Evolutionary conservation across 2,113 vertebrate genomes (phyloP), one percentile per base, ranked within the genome.

Genomic region (Ciconia maguari): DNA sequence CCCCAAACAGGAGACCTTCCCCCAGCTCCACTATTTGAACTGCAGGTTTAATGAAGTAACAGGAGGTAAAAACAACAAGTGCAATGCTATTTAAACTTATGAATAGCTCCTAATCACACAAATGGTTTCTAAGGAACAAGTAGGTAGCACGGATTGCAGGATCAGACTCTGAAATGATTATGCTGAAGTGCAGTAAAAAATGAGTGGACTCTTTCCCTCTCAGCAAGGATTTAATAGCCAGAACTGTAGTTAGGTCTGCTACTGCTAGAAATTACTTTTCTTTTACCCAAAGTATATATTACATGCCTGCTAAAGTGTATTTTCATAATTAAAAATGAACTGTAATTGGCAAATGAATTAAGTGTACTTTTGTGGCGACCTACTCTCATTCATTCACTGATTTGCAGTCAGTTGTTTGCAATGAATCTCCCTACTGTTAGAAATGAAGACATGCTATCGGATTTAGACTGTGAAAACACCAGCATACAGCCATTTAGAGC

Each of bases 1-100:
- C 89, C 97, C 93, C 84, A 70, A 89, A 74, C 93, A 92, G 61
- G 69, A 72, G 87, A 32, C 78, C 27, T 92, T 83, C 26, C 77
- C 52, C 13, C 17, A 26, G 54, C 72, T 48, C 82, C 10, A 1
- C 42, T 11, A 0, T 18, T 52, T 14, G 78, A 71, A n/a, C 65
- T 0, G 1, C 17, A 10, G 83, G 65, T 55, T 91, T 76, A 4
- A 7, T 14, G 52, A 57, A 91, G 54, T 11, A 11, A 29, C 58
- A 58, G 61, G 57, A 87, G 81, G 66, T 51, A 62, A 92, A 89
- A 87, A 27, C 83, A 87, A 48, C 30, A 18, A 55, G 72, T 1
- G 2, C 22, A 0, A 26, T 4, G 17, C 26, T 86, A n/a, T 64
- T 92, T 30, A 17, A 78, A 83, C 26, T 54, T 61, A n/a, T 9